phyloP scores from a whole-genome alignment of 2,113 vertebrate species.

The Ammodramus savannarum region DNA sequence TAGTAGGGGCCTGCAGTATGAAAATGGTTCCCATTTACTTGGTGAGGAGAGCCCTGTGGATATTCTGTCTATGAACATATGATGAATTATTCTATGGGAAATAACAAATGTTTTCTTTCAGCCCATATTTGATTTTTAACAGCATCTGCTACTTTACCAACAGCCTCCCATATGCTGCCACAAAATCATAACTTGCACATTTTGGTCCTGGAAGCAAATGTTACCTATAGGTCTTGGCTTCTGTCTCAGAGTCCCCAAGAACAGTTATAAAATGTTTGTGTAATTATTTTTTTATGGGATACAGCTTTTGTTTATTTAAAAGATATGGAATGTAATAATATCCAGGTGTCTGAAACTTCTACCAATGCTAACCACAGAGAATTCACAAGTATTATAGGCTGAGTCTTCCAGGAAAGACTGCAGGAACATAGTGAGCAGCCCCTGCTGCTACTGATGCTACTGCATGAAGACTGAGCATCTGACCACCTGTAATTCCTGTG shows the following conservation, averaged over 20 bases:
- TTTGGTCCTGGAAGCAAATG: constrained; percentile 21
- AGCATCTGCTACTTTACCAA: constrained; percentile 38
- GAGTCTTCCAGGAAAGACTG: background rate
- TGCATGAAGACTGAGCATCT: background rate
- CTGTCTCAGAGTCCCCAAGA: background rate
- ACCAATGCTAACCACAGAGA: background rate
- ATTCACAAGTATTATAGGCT: background rate
- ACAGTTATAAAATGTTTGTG: background rate
- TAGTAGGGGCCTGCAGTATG: background rate
- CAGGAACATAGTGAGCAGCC: background rate
- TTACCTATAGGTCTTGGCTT: constrained; percentile 7
- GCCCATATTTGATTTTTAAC: constrained; percentile 22
- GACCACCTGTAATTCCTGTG: background rate
- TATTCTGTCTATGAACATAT: background rate
- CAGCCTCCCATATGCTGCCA: background rate
- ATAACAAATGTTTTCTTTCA: constrained; percentile 19
- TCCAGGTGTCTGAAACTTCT: background rate
- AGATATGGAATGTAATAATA: background rate
- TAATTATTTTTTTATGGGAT: background rate
- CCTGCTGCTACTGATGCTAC: background rate
- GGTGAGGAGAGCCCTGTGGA: background rate
- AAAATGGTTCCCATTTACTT: background rate
- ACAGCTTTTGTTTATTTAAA: constrained; percentile 9
- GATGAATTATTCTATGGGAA: constrained; percentile 13
- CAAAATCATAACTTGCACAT: background rate